Evolutionary conservation across 2,797 vertebrate species (phyloP).

Genomic region (Apogon hyalosoma): DNA sequence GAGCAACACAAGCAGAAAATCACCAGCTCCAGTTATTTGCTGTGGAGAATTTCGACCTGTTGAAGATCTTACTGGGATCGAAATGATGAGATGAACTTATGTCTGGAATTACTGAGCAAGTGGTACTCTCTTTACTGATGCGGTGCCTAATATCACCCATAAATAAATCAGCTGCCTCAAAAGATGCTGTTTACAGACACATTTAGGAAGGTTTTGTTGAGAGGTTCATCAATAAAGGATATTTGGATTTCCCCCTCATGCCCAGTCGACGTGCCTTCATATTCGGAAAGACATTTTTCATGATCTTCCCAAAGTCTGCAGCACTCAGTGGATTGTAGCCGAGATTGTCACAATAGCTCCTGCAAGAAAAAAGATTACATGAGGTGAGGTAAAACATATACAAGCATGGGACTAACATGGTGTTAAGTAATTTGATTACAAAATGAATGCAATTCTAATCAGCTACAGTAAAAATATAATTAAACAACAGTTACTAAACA

Average conservation of each 20-base stretch:
- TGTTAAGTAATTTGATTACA: too few species aligned
- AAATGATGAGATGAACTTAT: too few species aligned
- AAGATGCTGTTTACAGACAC: not conserved
- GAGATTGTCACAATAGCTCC: constrained; percentile 99
- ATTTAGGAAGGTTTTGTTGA: constrained; percentile 15
- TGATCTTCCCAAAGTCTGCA: constrained; percentile 99
- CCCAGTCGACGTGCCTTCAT: constrained; percentile 99
- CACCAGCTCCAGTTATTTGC: not conserved
- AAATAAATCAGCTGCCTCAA: too few species aligned
- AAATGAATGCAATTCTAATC: too few species aligned
- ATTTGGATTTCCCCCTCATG: constrained; percentile 99
- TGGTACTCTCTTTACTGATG: too few species aligned
- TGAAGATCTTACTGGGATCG: too few species aligned
- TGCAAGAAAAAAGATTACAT: constrained; percentile 70
- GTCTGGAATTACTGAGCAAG: too few species aligned
- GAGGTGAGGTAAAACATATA: not conserved
- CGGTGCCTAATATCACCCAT: too few species aligned
- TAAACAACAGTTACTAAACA: too few species aligned
- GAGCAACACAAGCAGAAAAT: not conserved
- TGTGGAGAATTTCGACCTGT: not conserved
- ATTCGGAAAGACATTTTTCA: constrained; percentile 99
- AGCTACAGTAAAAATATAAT: too few species aligned
- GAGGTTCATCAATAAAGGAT: constrained; percentile 86
- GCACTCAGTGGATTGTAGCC: constrained; percentile 99
- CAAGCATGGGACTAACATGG: not conserved